Base-by-base conservation (phyloP, 2,888 invertebrate species). In the Chouioia cunea region DNA sequence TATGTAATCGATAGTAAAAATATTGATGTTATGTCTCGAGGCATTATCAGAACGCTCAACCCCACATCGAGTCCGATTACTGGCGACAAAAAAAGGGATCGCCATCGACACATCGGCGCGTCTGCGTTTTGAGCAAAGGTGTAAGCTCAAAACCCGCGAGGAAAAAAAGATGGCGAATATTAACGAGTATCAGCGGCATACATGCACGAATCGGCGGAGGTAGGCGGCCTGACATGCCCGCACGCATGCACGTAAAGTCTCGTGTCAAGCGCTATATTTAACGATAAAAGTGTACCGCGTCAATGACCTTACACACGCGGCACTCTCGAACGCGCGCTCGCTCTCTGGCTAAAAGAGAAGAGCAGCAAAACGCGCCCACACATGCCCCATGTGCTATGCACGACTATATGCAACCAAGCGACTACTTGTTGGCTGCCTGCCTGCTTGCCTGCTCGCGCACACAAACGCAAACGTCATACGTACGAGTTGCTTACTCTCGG, bases 211-310 rank as follows among this genome's bases (percentile, higher is more conserved):
- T 18, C 10, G 2, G 52, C 18, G 10, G 22, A 4, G 52, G 1
- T 20, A 15, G 22, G 8, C 2, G n/a, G 57, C 43, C 4, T n/a
- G 15, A 47, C 46, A 47, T 47, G 59, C 43, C n/a, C 12, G 22
- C n/a, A 22, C 20, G 47, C 46, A 47, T 23, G 16, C 46, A 36
- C 60, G 36, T 20, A 43, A 65, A 16, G 20, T 36, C 23, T 36
- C 23, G 43, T 50, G 57, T 75, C 67, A 57, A 65, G 23, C 65
- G 27, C 75, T 79, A 78, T 78, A 77, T 77, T 80, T 80, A 80
- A 80, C 80, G 81, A 82, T 81, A 83, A 84, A 84, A 83, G 83
- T 83, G 80, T 83, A 83, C 82, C 83, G 81, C 81, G 84, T 84
- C 84, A 83, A 83, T 83, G 84, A 84, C 83, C 83, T 81, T 82